Base-by-base conservation (phyloP, 2,888 invertebrate species). In the Ectemnius lituratus region DNA sequence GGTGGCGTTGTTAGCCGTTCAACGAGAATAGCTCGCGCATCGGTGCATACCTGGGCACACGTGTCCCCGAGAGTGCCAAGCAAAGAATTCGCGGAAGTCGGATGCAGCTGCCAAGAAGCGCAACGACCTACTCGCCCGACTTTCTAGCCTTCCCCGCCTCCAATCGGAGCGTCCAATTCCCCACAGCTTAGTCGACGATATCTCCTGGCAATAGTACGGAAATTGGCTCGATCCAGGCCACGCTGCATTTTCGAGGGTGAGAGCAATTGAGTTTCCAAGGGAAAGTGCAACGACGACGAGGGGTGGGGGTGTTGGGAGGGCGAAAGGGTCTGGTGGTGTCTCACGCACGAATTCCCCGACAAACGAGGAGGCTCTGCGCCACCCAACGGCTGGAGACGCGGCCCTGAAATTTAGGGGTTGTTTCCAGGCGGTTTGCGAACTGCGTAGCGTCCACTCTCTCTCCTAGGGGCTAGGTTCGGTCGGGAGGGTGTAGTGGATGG, bases 341-440 rank as follows among this genome's bases (percentile, higher is more conserved):
- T 81, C 70, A 81, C 75, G 79, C 77, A 66, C 69, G 81, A 79
- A 79, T 79, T 73, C 66, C 56, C 67, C 45, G 60, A 60, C 62
- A 73, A 81, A 81, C 69, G 73, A 79, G 77, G 67, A 77, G 77
- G 67, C 65, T 62, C 73, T 3, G 23, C 23, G 23, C 23, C 23
- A 23, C 23, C 23, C 23, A 2, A 23, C 73, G 66, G 65, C 47
- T 61, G 57, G 77, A 79, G 82, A 78, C 82, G 70, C 69, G 76
- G 66, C 80, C 80, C 80, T 83, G 80, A 83, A 85, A 79, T 86
- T 85, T 83, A 73, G 86, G 79, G 86, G 85, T 80, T 83, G 83
- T 85, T 86, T 84, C 80, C 81, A 83, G 76, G 82, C 81, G 81
- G 78, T 80, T 82, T 82, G 81, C 76, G 83, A 86, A 85, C 83